Base-by-base conservation (phyloP, 2,113 vertebrate species). In the Lepisosteus oculatus region DNA sequence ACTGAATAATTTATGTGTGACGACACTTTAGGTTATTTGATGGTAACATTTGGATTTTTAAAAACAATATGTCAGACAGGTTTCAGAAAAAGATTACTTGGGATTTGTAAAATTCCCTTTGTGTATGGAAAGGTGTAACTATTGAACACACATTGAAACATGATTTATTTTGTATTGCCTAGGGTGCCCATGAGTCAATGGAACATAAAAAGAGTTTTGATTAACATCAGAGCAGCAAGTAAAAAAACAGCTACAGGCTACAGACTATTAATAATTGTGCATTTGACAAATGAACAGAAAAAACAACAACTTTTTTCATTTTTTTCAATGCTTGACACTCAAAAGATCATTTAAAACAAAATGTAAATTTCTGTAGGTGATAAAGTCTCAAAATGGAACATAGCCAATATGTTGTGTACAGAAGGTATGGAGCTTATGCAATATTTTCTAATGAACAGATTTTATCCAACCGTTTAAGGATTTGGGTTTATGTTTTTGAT, bases 131-230 rank as follows among this genome's bases (percentile, higher is more conserved):
- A 51, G 29, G 61, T 55, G 8, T 43, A 41, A 3, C 41, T 65
- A 15, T 55, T 72, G 51, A 43, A 56, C 43, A 44, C 47, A 72
- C 51, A 65, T 15, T 55, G 59, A 59, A 42, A 11, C 13, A 29
- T 70, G 68, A 70, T 75, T 74, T 69, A 74, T 75, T 65, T 13
- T 14, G 6, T 14, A 17, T 43, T 15, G 63, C 45, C 43, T 29
- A 61, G n/a, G 13, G 55, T 65, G 41, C 51, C 42, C 12, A 47
- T 6, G 43, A 64, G 68, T 70, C 42, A 54, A 43, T 62, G 61
- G 43, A 68, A 72, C 43, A 72, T 29, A 73, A 47, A 42, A 47
- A 44, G 6, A 15, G 11, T 41, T 67, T 51, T 66, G 17, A 67
- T 57, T 67, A 59, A 55, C 54, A 29, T 67, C 43, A 66, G 3